Percentiles rank a stretch among this genome's conserved stretches.
phyloP scores from a whole-genome alignment of 2,113 vertebrate genomes.

The human region DNA sequence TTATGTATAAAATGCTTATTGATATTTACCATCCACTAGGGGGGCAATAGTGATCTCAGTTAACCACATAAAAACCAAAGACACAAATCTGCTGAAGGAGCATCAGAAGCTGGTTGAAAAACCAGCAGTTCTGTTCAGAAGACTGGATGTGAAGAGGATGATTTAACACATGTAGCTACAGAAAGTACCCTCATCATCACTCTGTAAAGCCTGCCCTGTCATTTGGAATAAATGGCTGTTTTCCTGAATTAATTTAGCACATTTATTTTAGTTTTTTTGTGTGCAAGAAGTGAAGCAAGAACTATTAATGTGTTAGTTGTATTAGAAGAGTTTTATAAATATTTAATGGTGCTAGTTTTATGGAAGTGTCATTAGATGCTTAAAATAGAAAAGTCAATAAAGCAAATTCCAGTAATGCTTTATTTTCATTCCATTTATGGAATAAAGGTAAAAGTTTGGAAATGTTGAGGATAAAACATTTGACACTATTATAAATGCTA shows the following conservation, averaged over 20 bases:
- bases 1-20: background rate
- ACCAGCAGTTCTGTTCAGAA: background rate
- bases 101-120: background rate
- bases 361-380: background rate
- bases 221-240: slow-evolving; percentile 22
- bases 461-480: background rate
- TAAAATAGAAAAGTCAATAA: slow-evolving; percentile 41
- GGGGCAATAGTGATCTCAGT: background rate
- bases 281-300: slow-evolving; percentile 5
- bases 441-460: background rate
- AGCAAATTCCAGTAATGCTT: slow-evolving; percentile 21
- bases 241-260: slow-evolving; percentile 11
- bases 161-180: background rate
- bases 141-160: background rate
- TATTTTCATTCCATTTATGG: slow-evolving; percentile 15
- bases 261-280: slow-evolving; percentile 19
- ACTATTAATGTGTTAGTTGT: background rate
- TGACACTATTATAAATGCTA: background rate
- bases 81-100: background rate
- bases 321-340: slow-evolving; percentile 45
- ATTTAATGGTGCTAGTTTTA: slow-evolving; percentile 22
- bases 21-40: background rate
- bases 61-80: background rate
- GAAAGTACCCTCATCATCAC: background rate
- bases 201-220: background rate